These are phyloP conservation scores for Tychaedon coryphoeus DNA, from an alignment of 2,113 vertebrate genomes.

Conservation along the genomic window DNA sequence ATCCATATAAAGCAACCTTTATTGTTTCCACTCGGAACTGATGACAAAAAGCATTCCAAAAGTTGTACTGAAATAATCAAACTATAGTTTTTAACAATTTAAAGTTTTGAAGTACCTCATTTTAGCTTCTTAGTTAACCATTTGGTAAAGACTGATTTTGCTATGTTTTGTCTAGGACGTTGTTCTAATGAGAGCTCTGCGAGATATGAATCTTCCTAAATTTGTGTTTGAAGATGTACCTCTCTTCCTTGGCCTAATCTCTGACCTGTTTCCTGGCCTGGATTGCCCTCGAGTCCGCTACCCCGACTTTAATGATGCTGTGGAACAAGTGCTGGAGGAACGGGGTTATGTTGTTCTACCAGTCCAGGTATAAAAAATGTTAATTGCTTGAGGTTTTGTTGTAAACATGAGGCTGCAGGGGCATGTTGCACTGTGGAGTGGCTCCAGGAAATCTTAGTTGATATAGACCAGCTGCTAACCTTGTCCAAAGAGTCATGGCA, in stretches of 20 bases:
- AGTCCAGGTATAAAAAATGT: conserved; percentile 77
- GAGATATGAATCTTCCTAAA: conserved; percentile 98
- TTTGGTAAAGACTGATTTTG: neutral
- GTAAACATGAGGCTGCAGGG: neutral
- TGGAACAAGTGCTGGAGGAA: conserved; percentile 83
- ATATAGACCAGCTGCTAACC: neutral
- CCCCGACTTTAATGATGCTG: conserved; percentile 87
- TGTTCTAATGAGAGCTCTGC: conserved; percentile 92
- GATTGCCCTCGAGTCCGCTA: conserved; percentile 93
- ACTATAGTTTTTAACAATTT: neutral
- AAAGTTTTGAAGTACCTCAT: neutral
- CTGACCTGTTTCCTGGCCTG: conserved; percentile 92
- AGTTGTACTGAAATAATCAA: neutral
- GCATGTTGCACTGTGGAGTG: neutral
- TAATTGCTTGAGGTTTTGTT: neutral
- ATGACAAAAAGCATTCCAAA: neutral
- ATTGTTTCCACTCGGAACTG: neutral
- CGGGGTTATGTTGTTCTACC: conserved; percentile 80
- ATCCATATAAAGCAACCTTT: neutral
- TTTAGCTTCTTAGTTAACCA: neutral
- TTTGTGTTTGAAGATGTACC: conserved; percentile 96
- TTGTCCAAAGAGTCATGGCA: neutral
- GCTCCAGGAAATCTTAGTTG: neutral
- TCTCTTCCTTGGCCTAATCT: conserved; percentile 92
- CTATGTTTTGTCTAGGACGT: conserved; percentile 79